A percentile compares a stretch with the other conserved stretches of the same genome.
Conservation (phyloP, 2,113 vertebrate species). For the Xiphorhynchus elegans region DNA sequence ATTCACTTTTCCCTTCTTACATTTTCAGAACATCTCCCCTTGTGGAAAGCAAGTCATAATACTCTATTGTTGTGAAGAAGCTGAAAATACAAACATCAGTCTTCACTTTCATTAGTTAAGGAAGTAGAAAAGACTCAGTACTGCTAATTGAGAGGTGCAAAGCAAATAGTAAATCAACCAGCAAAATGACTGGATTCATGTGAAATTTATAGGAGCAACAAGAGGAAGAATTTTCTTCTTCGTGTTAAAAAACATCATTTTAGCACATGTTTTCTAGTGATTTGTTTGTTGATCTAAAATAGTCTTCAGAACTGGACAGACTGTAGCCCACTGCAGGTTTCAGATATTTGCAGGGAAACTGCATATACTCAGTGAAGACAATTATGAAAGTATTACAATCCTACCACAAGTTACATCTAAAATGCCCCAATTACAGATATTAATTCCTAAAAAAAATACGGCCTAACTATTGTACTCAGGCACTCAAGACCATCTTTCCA, state of each 20-base stretch:
- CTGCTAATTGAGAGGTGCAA: neutral
- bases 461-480: neutral
- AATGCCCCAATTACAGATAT: neutral
- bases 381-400: neutral
- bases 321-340: neutral
- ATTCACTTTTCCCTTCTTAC: neutral
- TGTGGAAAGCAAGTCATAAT: neutral
- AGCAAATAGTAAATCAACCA: neutral
- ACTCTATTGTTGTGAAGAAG: neutral
- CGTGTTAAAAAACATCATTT: neutral
- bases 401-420: neutral
- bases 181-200: neutral
- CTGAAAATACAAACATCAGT: neutral
- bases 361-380: neutral
- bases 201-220: neutral
- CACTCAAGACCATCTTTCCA: neutral
- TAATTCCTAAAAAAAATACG: neutral
- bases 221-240: neutral
- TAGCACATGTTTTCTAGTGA: neutral
- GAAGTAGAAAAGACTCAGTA: neutral
- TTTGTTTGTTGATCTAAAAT: neutral
- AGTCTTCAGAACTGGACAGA: neutral
- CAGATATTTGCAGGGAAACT: neutral
- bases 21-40: neutral
- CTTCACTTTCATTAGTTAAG: neutral